Evolutionary conservation across 2,888 invertebrate species (phyloP), one percentile per base, ranked within the genome.

Genomic region (Xiphydria camelus): DNA sequence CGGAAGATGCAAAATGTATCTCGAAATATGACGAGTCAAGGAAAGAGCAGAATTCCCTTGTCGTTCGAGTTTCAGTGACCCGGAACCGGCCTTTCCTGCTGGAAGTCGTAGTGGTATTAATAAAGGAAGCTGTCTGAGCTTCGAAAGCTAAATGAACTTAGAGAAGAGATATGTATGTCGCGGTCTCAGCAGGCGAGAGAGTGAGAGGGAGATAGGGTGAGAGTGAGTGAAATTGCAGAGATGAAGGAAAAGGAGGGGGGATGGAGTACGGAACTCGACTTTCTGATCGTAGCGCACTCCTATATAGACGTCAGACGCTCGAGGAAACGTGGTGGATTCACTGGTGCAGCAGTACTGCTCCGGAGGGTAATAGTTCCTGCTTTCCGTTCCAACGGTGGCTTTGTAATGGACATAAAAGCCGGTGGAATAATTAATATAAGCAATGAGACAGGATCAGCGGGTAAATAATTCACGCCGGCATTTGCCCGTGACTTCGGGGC

Each of bases 401-500:
- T 48, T 49, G 19, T 60, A 60, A 55, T 46, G 37, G 23, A 20
- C 58, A 53, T 57, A 51, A 52, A 62, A 58, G 56, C 54, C 56
- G 43, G n/a, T 9, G 29, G 36, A 49, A 55, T 47, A 55, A 55
- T 53, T 59, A 49, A 57, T 50, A 45, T 14, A 20, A 47, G 35
- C 47, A 53, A 55, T 47, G 47, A 42, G 45, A 46, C 23, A 39
- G 49, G 36, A 46, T 50, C 40, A 36, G 31, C 25, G 21, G 19
- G 23, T 42, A 53, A 54, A 54, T 57, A 53, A 57, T 53, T 53
- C 35, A 42, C 34, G 20, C 14, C 14, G 12, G 15, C n/a, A n/a
- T n/a, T n/a, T n/a, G n/a, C n/a, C n/a, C n/a, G n/a, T n/a, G n/a
- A n/a, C n/a, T n/a, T n/a, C n/a, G n/a, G n/a, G n/a, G n/a, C n/a